phyloP scores from a whole-genome alignment of 2,797 vertebrate species.

The Benthosema pterotum region DNA sequence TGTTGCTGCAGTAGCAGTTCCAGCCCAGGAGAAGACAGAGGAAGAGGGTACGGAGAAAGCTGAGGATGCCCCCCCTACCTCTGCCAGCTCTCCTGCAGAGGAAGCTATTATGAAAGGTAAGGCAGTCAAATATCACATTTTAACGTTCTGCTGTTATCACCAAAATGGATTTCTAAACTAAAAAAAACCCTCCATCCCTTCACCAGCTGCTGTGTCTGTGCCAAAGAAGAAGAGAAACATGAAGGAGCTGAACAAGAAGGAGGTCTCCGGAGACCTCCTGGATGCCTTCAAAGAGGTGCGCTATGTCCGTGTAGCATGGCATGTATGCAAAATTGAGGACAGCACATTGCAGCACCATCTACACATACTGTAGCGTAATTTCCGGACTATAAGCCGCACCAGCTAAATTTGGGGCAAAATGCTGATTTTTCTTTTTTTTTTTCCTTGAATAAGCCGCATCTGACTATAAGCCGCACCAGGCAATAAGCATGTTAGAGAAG shows the following conservation, averaged over 20 bases:
- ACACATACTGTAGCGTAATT: too few relatives aligned
- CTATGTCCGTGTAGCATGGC: slow-evolving; percentile 3
- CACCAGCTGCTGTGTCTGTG: slow-evolving; percentile 83
- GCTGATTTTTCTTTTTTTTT: too few relatives aligned
- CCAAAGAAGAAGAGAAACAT: slow-evolving; percentile 96
- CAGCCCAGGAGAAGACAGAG: slow-evolving; percentile 50
- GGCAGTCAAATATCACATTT: not conserved
- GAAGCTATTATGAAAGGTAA: slow-evolving; percentile 86
- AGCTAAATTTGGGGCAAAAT: too few relatives aligned
- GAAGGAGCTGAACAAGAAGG: slow-evolving; percentile 95
- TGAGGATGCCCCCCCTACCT: slow-evolving; percentile 60
- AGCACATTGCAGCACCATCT: too few relatives aligned
- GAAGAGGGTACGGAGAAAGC: slow-evolving; percentile 73
- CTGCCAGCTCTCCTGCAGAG: slow-evolving; percentile 68
- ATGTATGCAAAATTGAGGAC: not conserved
- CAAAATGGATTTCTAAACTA: slow-evolving; percentile 16
- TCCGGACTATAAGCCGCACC: too few relatives aligned
- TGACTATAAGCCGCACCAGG: too few relatives aligned
- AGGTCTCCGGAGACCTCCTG: slow-evolving; percentile 90
- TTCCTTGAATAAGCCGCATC: too few relatives aligned
- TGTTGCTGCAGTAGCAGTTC: slow-evolving; percentile 46
- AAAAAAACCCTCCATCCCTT: not conserved
- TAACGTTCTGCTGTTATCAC: not conserved
- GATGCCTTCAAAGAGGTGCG: slow-evolving; percentile 97
- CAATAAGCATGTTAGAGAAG: too few relatives aligned